Conservation (phyloP, 2,797 vertebrate genomes). For the Gallinago solitaria region DNA sequence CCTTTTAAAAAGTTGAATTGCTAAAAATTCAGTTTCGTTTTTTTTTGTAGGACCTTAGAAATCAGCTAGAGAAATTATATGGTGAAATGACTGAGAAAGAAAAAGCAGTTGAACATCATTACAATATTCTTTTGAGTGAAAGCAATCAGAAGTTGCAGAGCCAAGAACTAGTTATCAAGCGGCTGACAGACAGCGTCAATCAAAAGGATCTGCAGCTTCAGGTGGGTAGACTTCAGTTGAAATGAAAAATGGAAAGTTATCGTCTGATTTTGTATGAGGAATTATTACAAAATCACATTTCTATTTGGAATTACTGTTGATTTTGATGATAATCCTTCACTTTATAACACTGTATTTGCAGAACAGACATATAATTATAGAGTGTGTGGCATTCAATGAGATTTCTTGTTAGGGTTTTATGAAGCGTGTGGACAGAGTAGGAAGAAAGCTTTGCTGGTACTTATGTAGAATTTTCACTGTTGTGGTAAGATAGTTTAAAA, state of each 20-base stretch:
- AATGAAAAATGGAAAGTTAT: constrained; percentile 25
- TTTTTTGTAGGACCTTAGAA: constrained; percentile 86
- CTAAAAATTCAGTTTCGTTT: not conserved
- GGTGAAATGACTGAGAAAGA: constrained; percentile 86
- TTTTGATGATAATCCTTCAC: constrained; percentile 8
- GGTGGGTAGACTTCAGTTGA: constrained; percentile 77
- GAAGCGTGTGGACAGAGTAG: not conserved
- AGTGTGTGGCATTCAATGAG: not conserved
- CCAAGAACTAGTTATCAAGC: constrained; percentile 84
- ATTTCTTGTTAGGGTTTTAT: constrained; percentile 11
- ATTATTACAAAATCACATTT: not conserved
- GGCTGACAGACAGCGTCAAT: constrained; percentile 79
- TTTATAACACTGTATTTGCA: constrained; percentile 1
- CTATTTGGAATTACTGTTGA: constrained; percentile 21
- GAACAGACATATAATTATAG: constrained; percentile 17
- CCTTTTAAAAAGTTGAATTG: constrained; percentile 14
- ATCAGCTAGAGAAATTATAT: constrained; percentile 90
- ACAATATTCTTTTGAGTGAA: constrained; percentile 83
- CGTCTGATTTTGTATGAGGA: not conserved
- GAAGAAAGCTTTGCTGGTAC: not conserved
- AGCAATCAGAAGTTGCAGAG: constrained; percentile 81
- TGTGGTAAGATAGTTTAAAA: constrained; percentile 77
- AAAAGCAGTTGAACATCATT: constrained; percentile 82
- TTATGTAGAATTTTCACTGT: constrained; percentile 51
- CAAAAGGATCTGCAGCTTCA: constrained; percentile 85